Evolutionary conservation across 2,888 invertebrate species (phyloP).

Genomic region (Scaptomyza polygonia): DNA sequence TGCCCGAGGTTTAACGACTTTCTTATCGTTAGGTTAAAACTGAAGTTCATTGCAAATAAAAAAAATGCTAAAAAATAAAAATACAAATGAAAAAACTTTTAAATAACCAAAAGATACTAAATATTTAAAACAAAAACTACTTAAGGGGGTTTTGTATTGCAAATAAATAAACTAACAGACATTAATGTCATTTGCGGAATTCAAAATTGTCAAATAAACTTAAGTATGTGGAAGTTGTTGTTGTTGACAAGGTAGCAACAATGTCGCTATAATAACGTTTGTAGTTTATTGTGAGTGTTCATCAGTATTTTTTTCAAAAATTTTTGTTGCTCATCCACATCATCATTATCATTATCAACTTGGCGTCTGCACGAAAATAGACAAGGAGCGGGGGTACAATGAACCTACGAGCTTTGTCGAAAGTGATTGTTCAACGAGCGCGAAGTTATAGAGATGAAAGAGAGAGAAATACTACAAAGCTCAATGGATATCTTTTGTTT

Average conservation of each 20-base stretch:
- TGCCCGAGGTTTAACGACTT: not conserved
- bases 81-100: not conserved
- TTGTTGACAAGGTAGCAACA: constrained; percentile 33
- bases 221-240: constrained; percentile 6
- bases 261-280: not conserved
- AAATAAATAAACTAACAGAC: not conserved
- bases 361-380: constrained; percentile 62
- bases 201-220: not conserved
- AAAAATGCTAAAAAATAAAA: not conserved
- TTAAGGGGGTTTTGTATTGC: not conserved
- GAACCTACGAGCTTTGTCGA: constrained; percentile 52
- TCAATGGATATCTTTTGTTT: constrained; percentile 48
- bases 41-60: too few relatives aligned
- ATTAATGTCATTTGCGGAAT: not conserved
- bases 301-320: constrained; percentile 38
- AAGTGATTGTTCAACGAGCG: constrained; percentile 63
- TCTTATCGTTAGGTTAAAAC: not conserved
- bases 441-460: constrained; percentile 22
- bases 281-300: constrained; percentile 42
- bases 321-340: constrained; percentile 32
- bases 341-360: constrained; percentile 49
- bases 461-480: constrained; percentile 8
- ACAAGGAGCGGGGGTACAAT: constrained; percentile 46
- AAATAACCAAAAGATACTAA: too few relatives aligned
- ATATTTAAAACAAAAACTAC: not conserved